Evolutionary conservation across 2,113 vertebrate species (phyloP).

Genomic region (Herpetotheres cachinnans): DNA sequence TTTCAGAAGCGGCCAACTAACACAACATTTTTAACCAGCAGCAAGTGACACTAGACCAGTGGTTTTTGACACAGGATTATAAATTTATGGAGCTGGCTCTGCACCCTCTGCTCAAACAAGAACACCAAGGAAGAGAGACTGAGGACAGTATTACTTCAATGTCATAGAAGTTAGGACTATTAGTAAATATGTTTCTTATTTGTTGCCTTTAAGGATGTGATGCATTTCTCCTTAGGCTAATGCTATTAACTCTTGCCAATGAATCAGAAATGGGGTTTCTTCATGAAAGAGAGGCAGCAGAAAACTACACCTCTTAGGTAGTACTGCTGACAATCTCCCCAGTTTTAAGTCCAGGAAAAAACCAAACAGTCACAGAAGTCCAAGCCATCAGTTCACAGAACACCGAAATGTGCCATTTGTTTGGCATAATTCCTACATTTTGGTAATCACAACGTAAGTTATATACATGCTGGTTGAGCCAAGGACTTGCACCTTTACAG

Average conservation of each 20-base stretch:
- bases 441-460: not conserved
- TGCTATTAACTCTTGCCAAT: not conserved
- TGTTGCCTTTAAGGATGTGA: not conserved
- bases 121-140: not conserved
- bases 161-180: not conserved
- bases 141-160: not conserved
- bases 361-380: not conserved
- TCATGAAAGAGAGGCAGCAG: not conserved
- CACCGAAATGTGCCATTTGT: not conserved
- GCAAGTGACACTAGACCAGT: not conserved
- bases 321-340: not conserved
- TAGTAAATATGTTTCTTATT: not conserved
- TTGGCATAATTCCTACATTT: not conserved
- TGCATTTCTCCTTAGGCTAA: not conserved
- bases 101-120: not conserved
- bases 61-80: not conserved
- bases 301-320: not conserved
- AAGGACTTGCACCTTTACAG: not conserved
- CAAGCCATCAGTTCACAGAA: not conserved
- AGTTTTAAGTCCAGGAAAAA: not conserved
- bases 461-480: not conserved
- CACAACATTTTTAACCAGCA: not conserved
- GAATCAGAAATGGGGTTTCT: not conserved
- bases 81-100: not conserved
- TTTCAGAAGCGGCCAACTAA: not conserved